A percentile compares a stretch with the other conserved stretches of the same genome.
Evolutionary conservation across 2,113 vertebrate species (phyloP).

Genomic region (Paedocypris sp.): DNA sequence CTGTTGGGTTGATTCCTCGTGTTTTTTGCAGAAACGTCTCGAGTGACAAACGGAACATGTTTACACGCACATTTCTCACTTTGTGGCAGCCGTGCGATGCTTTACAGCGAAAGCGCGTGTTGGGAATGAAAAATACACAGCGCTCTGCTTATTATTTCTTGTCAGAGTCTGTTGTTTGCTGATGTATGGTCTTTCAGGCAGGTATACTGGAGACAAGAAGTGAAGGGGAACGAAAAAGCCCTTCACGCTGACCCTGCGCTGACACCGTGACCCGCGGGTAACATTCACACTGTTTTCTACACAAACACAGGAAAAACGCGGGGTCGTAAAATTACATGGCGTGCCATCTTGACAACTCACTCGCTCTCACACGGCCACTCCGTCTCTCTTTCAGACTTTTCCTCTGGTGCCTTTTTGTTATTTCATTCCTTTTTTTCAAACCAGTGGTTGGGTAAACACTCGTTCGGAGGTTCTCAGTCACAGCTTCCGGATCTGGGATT

Average conservation of each 20-base stretch:
- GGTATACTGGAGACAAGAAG: background rate
- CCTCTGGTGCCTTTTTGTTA: conserved; percentile 6
- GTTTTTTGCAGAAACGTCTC: no score
- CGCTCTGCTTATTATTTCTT: no score
- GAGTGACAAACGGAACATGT: no score
- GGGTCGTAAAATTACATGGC: conserved; percentile 50
- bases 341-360: conserved; percentile 5
- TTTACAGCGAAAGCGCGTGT: no score
- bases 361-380: background rate
- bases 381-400: background rate
- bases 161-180: background rate
- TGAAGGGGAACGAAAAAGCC: conserved; percentile 32
- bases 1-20: no score
- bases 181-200: background rate
- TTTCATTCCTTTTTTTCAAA: conserved; percentile 18
- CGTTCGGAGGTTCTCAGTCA: no score
- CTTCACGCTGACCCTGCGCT: conserved; percentile 18
- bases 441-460: conserved; percentile 14
- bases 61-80: no score
- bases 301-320: conserved; percentile 51
- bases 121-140: no score
- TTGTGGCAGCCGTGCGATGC: no score
- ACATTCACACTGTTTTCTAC: conserved; percentile 48
- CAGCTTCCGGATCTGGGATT: no score
- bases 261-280: conserved; percentile 31